These are phyloP conservation scores for Scaptomyza cyrtandrae DNA, from an alignment of 2,888 invertebrate genomes.

Conservation along the genomic window DNA sequence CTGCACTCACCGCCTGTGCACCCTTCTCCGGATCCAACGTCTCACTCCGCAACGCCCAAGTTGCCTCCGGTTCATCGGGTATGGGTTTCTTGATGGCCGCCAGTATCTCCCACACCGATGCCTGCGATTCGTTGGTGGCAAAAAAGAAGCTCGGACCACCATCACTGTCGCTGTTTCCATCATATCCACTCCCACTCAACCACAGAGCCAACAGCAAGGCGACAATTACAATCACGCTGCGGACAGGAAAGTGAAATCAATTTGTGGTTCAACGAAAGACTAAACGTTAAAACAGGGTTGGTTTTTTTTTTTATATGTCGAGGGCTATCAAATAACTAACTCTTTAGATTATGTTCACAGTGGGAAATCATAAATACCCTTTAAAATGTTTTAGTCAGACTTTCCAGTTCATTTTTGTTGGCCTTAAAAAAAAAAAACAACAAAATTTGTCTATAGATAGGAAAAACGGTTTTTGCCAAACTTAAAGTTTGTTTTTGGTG, in stretches of 20 bases:
- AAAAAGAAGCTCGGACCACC: constrained; percentile 55
- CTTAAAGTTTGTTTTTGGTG: no score
- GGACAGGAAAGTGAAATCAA: constrained; percentile 50
- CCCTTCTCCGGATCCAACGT: constrained; percentile 49
- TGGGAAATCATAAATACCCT: no score
- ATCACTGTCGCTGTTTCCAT: constrained; percentile 1
- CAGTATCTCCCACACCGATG: constrained; percentile 27
- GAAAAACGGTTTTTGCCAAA: no score
- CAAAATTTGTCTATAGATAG: no score
- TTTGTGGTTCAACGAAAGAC: constrained; percentile 10
- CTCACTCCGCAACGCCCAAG: constrained; percentile 66
- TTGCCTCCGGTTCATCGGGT: constrained; percentile 69
- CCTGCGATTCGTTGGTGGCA: constrained; percentile 47
- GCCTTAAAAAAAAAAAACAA: no score
- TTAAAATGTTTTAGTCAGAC: no score
- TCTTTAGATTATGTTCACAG: no score
- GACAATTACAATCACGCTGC: constrained; percentile 74
- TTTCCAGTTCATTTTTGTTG: no score
- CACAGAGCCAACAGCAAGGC: constrained; percentile 69
- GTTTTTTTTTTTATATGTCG: not conserved
- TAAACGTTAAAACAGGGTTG: constrained; percentile 24
- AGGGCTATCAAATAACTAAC: constrained; percentile 33
- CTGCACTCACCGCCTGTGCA: constrained; percentile 86
- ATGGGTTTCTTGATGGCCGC: constrained; percentile 61
- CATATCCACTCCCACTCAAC: constrained; percentile 58